phyloP scores from a whole-genome alignment of 2,797 vertebrate genomes.

The Menidia menidia region DNA sequence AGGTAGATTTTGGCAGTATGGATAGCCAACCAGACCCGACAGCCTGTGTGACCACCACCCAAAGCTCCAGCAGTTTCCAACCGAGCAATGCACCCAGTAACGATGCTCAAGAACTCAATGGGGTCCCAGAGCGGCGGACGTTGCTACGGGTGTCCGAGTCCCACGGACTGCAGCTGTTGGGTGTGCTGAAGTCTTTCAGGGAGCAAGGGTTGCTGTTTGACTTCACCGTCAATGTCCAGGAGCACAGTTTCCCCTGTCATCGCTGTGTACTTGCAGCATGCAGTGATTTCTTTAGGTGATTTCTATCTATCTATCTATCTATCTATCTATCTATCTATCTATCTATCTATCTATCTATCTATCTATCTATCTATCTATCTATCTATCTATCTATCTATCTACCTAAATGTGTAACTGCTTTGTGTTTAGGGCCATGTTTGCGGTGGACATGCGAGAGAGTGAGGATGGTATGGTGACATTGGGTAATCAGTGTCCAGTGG shows the following conservation, averaged over 20 bases:
- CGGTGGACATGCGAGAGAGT: conserved; percentile 95
- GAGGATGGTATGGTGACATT: conserved; percentile 91
- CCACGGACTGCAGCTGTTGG: conserved; percentile 91
- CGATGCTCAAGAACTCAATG: conserved; percentile 79
- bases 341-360: conserved; percentile 27
- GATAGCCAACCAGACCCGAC: conserved; percentile 46
- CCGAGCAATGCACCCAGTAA: conserved; percentile 52
- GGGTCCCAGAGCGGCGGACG: conserved; percentile 82
- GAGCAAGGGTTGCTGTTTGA: conserved; percentile 91
- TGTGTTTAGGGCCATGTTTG: conserved; percentile 93
- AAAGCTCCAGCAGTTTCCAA: conserved; percentile 27
- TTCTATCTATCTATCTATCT: conserved; percentile 28
- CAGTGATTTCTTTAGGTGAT: conserved; percentile 97
- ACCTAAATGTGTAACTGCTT: background rate
- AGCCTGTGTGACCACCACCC: conserved; percentile 12
- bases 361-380: conserved; percentile 22
- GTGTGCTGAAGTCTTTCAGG: conserved; percentile 89
- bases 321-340: conserved; percentile 23
- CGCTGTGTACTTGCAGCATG: conserved; percentile 94
- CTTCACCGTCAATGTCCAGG: conserved; percentile 91
- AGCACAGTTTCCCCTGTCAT: conserved; percentile 91
- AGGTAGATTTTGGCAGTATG: conserved; percentile 53
- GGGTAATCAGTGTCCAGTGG: conserved; percentile 87
- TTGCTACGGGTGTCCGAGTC: conserved; percentile 86
- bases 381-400: conserved; percentile 22